Evolutionary conservation across 1,140 invertebrate species (phyloP), one percentile per base, ranked within the genome.

Genomic region (Leptinotarsa lineolata): DNA sequence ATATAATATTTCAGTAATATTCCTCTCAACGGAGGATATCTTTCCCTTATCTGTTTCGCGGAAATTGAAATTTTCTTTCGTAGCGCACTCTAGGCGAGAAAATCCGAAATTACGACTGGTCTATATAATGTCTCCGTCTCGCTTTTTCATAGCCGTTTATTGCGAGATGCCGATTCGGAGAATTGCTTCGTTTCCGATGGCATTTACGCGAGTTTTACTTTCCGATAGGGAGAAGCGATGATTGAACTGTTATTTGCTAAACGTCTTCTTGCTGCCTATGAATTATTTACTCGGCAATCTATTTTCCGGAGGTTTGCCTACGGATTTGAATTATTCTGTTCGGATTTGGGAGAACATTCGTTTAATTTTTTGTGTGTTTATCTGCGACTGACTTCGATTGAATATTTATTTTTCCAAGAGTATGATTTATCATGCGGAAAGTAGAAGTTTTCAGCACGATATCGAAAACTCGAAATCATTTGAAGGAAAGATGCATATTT

Each of bases 181-280:
- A 74, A 74, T 74, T 70, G 63, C 73, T 70, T 74, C 73, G 61
- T 74, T 74, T 74, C 73, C 68, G 68, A 74, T 70, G 22, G 60
- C 20, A 74, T 74, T 70, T 74, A 59, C 73, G 61, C 67, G 68
- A 59, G 63, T 58, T 71, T 66, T 68, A 54, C 64, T 68, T 45
- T 39, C 60, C 48, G 60, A 54, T 54, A 54, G 48, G 48, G 48
- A 54, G 48, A 45, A 45, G 16, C 65, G 72, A 68, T 73, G 72
- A 73, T 73, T 68, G 72, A 73, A 73, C 72, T 73, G 65, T 39
- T 73, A 58, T 68, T 73, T 72, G 60, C 71, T 72, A 66, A 72
- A 22, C 16, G 63, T 72, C 71, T 72, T 72, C 71, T 72, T 66
- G 30, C 63, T 64, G 60, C 44, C 61, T 67, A 67, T 67, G 63